These are phyloP conservation scores for Eclectus roratus DNA, from an alignment of 2,113 vertebrate genomes.

Conservation along the genomic window DNA sequence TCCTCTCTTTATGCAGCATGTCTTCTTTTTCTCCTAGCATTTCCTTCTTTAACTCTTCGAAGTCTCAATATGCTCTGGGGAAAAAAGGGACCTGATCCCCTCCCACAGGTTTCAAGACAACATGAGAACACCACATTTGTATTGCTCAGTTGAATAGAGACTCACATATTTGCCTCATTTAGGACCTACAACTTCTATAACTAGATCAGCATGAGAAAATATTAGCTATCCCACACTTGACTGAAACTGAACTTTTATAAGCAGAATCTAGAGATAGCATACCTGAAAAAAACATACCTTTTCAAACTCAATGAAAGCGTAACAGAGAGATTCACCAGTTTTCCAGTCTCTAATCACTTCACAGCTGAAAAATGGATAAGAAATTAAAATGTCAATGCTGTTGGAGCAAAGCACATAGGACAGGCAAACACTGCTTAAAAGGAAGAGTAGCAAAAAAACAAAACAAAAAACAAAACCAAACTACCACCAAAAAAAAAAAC, in stretches of 20 bases:
- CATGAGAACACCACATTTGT: background rate
- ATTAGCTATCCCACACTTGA: background rate
- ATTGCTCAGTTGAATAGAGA: background rate
- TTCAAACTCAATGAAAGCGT: slow-evolving; percentile 98
- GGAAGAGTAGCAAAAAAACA: background rate
- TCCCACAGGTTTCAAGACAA: background rate
- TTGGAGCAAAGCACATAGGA: background rate
- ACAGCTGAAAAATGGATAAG: slow-evolving; percentile 79
- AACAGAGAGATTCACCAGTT: slow-evolving; percentile 94
- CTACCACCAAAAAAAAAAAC: background rate
- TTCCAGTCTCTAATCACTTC: slow-evolving; percentile 98
- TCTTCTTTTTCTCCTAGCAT: background rate
- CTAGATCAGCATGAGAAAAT: background rate
- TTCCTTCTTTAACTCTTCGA: background rate
- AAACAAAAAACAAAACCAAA: rapidly evolving
- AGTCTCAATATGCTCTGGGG: background rate
- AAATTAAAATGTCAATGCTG: background rate
- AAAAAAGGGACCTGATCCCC: background rate
- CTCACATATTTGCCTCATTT: background rate
- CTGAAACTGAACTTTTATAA: background rate
- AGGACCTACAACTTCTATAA: background rate
- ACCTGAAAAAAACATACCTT: slow-evolving; percentile 78
- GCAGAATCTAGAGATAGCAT: background rate
- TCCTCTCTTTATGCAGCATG: background rate
- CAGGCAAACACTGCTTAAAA: background rate